Percentiles rank a stretch among this genome's conserved stretches.
Conservation (phyloP, 1,140 invertebrate species). For the Drosophila asahinai region DNA sequence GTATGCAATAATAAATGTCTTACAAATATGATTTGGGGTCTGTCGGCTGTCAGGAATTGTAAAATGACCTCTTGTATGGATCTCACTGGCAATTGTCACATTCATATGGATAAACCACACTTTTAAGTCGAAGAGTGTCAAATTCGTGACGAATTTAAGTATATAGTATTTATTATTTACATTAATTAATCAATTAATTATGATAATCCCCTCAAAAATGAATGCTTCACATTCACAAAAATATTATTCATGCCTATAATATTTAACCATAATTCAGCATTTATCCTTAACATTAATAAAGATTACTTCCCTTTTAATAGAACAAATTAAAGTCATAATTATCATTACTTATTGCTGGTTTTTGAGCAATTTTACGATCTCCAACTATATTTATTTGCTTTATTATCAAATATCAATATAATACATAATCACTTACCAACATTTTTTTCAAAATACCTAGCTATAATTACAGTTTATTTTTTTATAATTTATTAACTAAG, state of each 20-base stretch:
- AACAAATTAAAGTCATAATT: too few species aligned
- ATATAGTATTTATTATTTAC: too few species aligned
- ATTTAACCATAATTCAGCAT: background rate
- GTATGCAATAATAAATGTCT: slow-evolving; percentile 45
- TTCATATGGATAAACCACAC: too few species aligned
- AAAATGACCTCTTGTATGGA: slow-evolving; percentile 12
- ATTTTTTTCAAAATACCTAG: background rate
- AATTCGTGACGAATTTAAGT: too few species aligned
- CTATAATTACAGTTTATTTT: too few species aligned
- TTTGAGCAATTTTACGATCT: too few species aligned
- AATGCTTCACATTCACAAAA: background rate
- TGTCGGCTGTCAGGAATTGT: slow-evolving; percentile 45
- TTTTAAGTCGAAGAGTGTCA: too few species aligned
- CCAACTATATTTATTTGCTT: background rate
- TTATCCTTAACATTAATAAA: background rate
- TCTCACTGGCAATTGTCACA: background rate
- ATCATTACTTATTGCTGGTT: background rate
- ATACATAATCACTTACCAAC: too few species aligned
- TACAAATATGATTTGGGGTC: slow-evolving; percentile 54
- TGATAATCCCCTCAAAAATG: background rate
- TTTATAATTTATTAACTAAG: too few species aligned
- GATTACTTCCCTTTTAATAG: too few species aligned
- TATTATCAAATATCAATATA: too few species aligned
- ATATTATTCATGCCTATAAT: background rate
- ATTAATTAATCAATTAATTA: background rate